phyloP scores from a whole-genome alignment of 2,888 invertebrate species.

The Drosophila monieri region DNA sequence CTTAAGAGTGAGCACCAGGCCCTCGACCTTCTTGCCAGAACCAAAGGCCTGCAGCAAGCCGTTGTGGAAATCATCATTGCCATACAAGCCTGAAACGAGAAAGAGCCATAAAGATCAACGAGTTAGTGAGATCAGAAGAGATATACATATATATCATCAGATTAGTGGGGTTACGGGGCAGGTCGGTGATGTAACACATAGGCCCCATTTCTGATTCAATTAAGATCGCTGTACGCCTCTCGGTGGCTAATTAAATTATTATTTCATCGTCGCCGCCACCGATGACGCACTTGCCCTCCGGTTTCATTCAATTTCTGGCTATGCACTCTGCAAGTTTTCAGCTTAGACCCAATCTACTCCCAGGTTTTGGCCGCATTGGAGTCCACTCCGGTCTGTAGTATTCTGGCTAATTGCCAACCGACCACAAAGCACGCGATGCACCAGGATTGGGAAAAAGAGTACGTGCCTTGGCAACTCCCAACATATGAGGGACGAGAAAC shows the following conservation, averaged over 20 bases:
- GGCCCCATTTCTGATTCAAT: constrained; percentile 62
- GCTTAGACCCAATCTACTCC: no score
- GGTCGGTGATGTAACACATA: constrained; percentile 37
- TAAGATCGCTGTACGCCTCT: constrained; percentile 45
- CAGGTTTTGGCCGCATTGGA: no score
- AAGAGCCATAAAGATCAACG: constrained; percentile 7
- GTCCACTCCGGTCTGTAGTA: constrained; percentile 23
- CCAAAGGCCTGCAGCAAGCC: constrained; percentile 92
- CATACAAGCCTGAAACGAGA: constrained; percentile 88
- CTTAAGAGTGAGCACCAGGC: constrained; percentile 90
- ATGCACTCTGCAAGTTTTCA: neutral
- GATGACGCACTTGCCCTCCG: constrained; percentile 23
- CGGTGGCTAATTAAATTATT: constrained; percentile 68
- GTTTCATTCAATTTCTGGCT: neutral
- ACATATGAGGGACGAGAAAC: no score
- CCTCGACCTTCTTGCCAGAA: constrained; percentile 92
- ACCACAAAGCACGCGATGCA: constrained; percentile 58
- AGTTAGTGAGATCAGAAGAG: constrained; percentile 9
- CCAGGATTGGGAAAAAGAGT: neutral
- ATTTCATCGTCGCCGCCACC: constrained; percentile 28
- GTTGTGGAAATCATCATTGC: constrained; percentile 97
- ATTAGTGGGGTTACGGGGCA: neutral
- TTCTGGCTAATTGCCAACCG: constrained; percentile 73
- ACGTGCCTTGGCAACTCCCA: constrained; percentile 27
- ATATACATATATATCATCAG: neutral